Conservation (phyloP, 2,888 invertebrate genomes). For the Dynastes maya region DNA sequence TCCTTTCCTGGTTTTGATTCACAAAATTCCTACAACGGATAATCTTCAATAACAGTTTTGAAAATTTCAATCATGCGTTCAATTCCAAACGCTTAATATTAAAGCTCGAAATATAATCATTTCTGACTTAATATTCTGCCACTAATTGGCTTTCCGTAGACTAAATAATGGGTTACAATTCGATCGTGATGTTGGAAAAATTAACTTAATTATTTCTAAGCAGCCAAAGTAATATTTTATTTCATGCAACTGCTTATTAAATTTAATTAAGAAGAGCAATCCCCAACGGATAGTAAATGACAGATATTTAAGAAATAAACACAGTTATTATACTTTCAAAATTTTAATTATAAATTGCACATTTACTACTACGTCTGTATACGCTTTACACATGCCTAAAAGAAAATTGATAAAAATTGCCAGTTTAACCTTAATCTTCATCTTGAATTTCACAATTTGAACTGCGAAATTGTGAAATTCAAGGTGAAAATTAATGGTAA, state of each 20-base stretch:
- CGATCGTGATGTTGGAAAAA: slow-evolving; percentile 33
- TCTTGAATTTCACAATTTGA: not conserved
- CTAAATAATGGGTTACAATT: too few species aligned
- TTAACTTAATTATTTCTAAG: not conserved
- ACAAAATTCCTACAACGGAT: too few species aligned
- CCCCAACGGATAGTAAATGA: not conserved
- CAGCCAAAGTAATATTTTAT: not conserved
- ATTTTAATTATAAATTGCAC: slow-evolving; percentile 5
- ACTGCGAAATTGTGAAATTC: not conserved
- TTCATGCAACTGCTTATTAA: not conserved
- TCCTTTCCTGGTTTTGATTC: too few species aligned
- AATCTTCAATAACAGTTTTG: too few species aligned
- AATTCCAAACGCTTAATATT: too few species aligned
- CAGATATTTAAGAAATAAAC: slow-evolving; percentile 2
- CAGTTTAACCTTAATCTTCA: not conserved
- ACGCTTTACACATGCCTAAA: too few species aligned
- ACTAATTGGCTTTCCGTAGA: too few species aligned
- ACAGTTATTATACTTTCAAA: slow-evolving; percentile 5
- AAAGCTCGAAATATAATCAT: too few species aligned
- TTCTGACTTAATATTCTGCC: too few species aligned
- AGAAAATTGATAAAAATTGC: slow-evolving; percentile 1
- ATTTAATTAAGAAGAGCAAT: not conserved
- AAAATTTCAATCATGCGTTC: too few species aligned
- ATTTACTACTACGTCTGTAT: too few species aligned
- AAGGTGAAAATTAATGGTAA: too few species aligned